Conservation (phyloP, 2,888 invertebrate species). For the Cerastis leucographa region DNA sequence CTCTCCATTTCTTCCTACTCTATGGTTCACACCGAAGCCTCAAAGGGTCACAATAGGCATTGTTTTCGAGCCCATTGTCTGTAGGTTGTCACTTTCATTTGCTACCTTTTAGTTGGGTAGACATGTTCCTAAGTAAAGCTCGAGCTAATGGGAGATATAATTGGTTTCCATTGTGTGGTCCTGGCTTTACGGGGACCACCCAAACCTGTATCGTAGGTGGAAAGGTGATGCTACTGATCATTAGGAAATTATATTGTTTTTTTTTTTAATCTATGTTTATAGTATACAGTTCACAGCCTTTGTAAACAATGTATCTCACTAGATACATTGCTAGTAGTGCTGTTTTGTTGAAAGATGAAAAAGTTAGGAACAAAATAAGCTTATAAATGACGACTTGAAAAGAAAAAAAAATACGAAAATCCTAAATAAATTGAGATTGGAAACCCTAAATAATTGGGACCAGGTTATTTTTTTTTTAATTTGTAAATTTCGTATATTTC, state of each 20-base stretch:
- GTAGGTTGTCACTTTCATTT: slow-evolving; percentile 70
- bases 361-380: background rate
- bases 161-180: slow-evolving; percentile 49
- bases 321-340: no score
- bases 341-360: background rate
- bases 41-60: slow-evolving; percentile 80
- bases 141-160: slow-evolving; percentile 57
- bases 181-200: slow-evolving; percentile 32
- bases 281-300: background rate
- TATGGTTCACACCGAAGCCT: slow-evolving; percentile 52
- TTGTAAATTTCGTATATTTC: no score
- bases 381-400: background rate
- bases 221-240: slow-evolving; percentile 13
- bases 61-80: slow-evolving; percentile 78
- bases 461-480: no score
- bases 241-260: background rate
- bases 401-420: background rate
- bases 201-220: slow-evolving; percentile 1
- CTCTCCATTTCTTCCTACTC: slow-evolving; percentile 38
- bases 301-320: background rate
- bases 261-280: background rate
- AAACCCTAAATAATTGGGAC: no score
- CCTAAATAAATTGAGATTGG: background rate
- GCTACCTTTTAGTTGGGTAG: slow-evolving; percentile 55
- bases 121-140: slow-evolving; percentile 49